These are phyloP conservation scores for Palloptera scutellata DNA, from an alignment of 2,888 invertebrate species.

Conservation along the genomic window DNA sequence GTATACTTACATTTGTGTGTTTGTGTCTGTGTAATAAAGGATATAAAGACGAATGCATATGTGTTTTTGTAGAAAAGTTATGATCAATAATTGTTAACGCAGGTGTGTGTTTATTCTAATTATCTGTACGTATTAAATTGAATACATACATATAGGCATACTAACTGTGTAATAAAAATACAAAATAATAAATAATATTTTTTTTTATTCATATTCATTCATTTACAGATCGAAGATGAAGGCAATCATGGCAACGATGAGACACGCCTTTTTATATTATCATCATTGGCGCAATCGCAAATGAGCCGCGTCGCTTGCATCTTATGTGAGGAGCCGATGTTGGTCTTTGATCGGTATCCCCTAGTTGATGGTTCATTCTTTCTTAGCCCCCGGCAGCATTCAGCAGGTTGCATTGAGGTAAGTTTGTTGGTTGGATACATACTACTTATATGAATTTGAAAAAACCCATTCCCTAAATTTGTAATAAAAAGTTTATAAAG, in stretches of 20 bases:
- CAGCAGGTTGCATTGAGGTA: conserved; percentile 87
- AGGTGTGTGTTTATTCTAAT: not conserved
- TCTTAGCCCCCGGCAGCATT: conserved; percentile 92
- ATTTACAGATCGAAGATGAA: conserved; percentile 94
- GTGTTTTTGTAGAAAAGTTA: not conserved
- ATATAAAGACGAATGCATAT: no score
- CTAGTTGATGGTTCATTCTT: conserved; percentile 98
- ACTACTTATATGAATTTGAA: no score
- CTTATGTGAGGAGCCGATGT: conserved; percentile 86
- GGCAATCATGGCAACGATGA: conserved; percentile 99
- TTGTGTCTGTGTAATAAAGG: no score
- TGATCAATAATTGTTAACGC: not conserved
- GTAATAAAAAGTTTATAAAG: no score
- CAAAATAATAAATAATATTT: no score
- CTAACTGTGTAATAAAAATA: no score
- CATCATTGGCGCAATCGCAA: conserved; percentile 91
- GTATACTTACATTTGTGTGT: no score
- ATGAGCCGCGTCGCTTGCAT: conserved; percentile 87
- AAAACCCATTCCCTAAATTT: no score
- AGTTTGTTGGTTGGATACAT: conserved; percentile 47
- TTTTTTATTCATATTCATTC: not conserved
- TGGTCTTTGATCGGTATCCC: conserved; percentile 97
- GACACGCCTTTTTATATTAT: conserved; percentile 93
- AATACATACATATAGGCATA: no score
- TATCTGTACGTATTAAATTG: no score